Evolutionary conservation across 2,888 invertebrate species (phyloP), one percentile per base, ranked within the genome.

Genomic region (Drosophila dives): DNA sequence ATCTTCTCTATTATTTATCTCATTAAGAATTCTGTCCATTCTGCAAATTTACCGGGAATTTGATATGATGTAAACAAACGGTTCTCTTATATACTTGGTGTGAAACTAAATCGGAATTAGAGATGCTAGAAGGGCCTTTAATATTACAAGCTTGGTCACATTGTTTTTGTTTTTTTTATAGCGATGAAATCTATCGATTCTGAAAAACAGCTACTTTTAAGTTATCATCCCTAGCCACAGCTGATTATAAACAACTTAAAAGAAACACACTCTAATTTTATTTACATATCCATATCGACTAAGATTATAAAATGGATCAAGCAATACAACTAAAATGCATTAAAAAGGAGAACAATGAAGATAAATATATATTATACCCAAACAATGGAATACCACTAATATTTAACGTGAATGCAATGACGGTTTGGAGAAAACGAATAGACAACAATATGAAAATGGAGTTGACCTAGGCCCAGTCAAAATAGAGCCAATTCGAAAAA

Each of bases 381-480:
- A 51, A 8, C 8, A 51, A 17, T 23, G 12, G 32, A 23, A 40
- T 3, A 23, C 2, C 17, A 11, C 15, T 32, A 32, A 23, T 12
- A n/a, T 23, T 11, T 40, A 61, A 32, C 20, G 4, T 3, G 23
- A 54, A 29, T 40, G 2, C 34, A 51, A 50, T 20, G 15, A 11
- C 1, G 10, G 10, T 26, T 15, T 12, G 17, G 53, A 40, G 23
- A 32, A 36, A 20, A 8, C 45, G 20, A 26, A 48, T 36, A 36
- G 33, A 17, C 45, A 23, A 11, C 17, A 12, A 3, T 7, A 3
- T 6, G n/a, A 12, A 11, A 45, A 36, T 20, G 75, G 48, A 29
- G 40, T 73, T 11, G 75, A 75, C 15, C 36, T 73, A 26, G 75
- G 55, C 11, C 50, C 59, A 15, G 12, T 63, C 2, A 38, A 75